Conservation (phyloP, 2,113 vertebrate genomes). For the Rana temporaria region DNA sequence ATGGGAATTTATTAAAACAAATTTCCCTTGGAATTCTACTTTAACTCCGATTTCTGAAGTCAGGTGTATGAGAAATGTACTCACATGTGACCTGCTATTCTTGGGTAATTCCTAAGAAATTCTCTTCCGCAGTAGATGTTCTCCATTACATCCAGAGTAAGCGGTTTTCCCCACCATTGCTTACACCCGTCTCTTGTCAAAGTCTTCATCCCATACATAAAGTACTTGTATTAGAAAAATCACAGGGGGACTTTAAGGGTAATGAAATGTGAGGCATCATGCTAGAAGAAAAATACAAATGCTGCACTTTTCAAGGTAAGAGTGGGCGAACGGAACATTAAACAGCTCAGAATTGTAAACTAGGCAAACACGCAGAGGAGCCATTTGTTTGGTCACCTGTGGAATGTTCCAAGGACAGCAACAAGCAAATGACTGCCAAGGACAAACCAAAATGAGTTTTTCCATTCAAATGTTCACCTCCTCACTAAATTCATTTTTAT, state of each 20-base stretch:
- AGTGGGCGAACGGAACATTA: slow-evolving; percentile 36
- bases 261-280: no score
- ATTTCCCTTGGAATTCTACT: no score
- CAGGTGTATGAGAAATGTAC: no score
- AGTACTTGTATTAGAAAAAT: no score
- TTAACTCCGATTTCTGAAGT: no score
- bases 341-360: slow-evolving; percentile 16
- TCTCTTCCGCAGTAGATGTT: not conserved
- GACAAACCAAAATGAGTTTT: not conserved
- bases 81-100: no score
- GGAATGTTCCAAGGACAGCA: slow-evolving; percentile 1
- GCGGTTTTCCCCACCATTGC: not conserved
- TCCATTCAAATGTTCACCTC: not conserved
- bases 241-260: no score
- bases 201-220: no score
- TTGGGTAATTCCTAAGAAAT: not conserved
- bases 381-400: slow-evolving; percentile 25
- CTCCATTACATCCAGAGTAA: no score
- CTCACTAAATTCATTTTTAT: not conserved
- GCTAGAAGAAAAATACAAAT: not conserved
- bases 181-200: not conserved
- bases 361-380: slow-evolving; percentile 35
- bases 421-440: not conserved
- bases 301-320: not conserved
- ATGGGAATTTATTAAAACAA: no score